Conservation (phyloP, 2,888 invertebrate genomes). For the Poecilobothrus nobilitatus region DNA sequence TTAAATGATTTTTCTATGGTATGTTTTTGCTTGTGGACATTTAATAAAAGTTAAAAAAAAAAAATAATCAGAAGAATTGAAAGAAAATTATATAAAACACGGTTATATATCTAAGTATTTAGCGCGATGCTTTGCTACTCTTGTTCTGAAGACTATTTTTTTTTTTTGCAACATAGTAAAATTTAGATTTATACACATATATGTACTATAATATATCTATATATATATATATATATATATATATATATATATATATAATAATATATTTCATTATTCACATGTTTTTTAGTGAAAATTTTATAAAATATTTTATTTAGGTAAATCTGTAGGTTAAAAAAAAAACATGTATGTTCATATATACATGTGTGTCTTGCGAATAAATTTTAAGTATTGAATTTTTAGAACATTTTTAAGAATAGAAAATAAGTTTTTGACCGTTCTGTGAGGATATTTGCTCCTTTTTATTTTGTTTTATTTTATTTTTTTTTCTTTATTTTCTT, state of each 20-base stretch:
- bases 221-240: background rate
- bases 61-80: background rate
- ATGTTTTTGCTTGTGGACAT: conserved; percentile 3
- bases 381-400: conserved; percentile 1
- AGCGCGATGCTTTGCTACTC: too few relatives aligned
- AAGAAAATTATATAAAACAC: background rate
- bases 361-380: background rate
- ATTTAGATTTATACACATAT: too few relatives aligned
- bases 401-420: background rate
- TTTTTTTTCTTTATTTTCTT: background rate
- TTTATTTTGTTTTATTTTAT: background rate
- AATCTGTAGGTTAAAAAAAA: background rate
- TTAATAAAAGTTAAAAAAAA: background rate
- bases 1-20: background rate
- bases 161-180: too few relatives aligned
- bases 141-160: too few relatives aligned
- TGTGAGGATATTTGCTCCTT: background rate
- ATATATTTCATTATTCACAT: too few relatives aligned
- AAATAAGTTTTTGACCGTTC: conserved; percentile 9
- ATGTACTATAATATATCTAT: too few relatives aligned
- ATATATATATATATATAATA: too few relatives aligned
- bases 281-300: conserved; percentile 4
- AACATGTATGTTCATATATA: background rate
- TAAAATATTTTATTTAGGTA: background rate
- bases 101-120: background rate